phyloP scores from a whole-genome alignment of 1,140 invertebrate species.

The Pectinophora gossypiella region DNA sequence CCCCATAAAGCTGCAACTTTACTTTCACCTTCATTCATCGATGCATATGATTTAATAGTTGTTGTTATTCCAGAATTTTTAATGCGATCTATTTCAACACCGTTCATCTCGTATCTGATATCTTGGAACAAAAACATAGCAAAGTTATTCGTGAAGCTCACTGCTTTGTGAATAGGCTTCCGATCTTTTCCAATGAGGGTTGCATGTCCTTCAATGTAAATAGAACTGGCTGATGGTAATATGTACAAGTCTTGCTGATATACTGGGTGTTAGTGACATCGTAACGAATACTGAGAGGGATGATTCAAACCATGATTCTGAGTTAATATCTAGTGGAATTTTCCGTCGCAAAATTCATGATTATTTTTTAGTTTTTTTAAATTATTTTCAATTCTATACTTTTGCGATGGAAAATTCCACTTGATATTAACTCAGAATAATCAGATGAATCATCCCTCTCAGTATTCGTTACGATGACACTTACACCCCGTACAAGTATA shows the following conservation, averaged over 20 bases:
- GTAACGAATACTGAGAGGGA: too few relatives aligned
- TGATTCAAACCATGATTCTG: too few relatives aligned
- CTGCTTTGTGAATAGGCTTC: background rate
- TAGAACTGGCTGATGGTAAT: conserved; percentile 33
- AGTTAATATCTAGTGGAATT: too few relatives aligned
- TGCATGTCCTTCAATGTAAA: conserved; percentile 36
- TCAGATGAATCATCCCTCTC: too few relatives aligned
- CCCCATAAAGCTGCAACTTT: conserved; percentile 11
- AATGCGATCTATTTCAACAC: conserved; percentile 56
- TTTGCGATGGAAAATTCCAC: too few relatives aligned
- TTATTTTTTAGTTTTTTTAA: too few relatives aligned
- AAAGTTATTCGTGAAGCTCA: conserved; percentile 45
- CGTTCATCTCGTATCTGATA: conserved; percentile 65
- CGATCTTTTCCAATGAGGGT: conserved; percentile 1
- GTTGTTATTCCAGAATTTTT: conserved; percentile 49
- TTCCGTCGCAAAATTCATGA: too few relatives aligned
- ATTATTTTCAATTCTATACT: too few relatives aligned
- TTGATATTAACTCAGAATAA: too few relatives aligned
- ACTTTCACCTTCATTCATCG: conserved; percentile 13
- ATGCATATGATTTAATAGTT: conserved; percentile 48
- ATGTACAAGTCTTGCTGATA: conserved; percentile 49
- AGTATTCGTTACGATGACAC: too few relatives aligned
- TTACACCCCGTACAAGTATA: too few relatives aligned
- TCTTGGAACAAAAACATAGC: conserved; percentile 60
- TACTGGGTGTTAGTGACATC: too few relatives aligned